phyloP scores from a whole-genome alignment of 2,888 invertebrate genomes.

The Melinopterus prodromus region DNA sequence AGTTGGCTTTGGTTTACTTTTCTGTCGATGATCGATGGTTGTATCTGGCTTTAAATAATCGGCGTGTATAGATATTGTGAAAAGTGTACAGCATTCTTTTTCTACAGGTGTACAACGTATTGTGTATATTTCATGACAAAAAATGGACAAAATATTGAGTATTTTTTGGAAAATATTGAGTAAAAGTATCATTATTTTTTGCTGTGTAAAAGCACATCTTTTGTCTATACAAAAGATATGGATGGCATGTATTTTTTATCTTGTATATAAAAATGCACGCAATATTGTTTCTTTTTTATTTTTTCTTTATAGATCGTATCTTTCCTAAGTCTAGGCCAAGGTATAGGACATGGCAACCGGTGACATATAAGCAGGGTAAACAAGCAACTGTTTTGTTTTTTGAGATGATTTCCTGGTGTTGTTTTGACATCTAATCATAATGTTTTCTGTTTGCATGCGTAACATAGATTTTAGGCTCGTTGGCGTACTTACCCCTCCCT shows the following conservation, averaged over 20 bases:
- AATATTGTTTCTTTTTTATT: constrained; percentile 43
- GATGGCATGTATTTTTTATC: neutral
- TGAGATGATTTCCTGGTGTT: neutral
- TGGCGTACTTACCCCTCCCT: neutral
- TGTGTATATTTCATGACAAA: no score
- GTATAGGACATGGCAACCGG: constrained; percentile 62
- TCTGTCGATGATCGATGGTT: constrained; percentile 5
- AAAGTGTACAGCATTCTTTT: constrained; percentile 28
- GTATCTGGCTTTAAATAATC: constrained; percentile 19
- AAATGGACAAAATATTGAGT: no score
- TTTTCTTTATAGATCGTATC: constrained; percentile 62
- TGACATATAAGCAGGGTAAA: constrained; percentile 67
- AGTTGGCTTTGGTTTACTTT: constrained; percentile 24
- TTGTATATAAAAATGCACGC: neutral
- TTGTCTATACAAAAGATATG: neutral
- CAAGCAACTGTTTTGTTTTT: neutral
- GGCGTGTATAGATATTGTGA: constrained; percentile 19
- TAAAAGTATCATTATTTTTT: no score
- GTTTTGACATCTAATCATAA: neutral
- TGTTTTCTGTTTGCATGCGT: neutral
- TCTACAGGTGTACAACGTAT: neutral
- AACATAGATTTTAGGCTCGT: neutral
- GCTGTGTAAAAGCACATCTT: neutral
- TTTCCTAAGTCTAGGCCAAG: constrained; percentile 63
- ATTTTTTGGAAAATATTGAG: no score